phyloP scores from a whole-genome alignment of 2,888 invertebrate species.

The Empis livida region DNA sequence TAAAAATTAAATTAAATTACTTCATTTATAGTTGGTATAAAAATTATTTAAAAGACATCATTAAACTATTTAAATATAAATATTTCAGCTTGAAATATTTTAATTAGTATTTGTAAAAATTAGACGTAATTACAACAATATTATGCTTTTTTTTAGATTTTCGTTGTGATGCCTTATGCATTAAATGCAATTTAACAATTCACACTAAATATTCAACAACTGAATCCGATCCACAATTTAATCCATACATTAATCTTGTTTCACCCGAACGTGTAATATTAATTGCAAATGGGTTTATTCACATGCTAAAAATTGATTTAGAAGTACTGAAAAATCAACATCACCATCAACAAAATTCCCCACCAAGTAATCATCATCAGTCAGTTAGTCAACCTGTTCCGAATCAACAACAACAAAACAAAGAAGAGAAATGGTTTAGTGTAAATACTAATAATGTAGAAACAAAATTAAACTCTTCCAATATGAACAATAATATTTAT shows the following conservation, averaged over 20 bases:
- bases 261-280: constrained; percentile 64
- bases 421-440: background rate
- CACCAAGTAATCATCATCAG: background rate
- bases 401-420: background rate
- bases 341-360: constrained; percentile 7
- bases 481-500: background rate
- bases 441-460: no score
- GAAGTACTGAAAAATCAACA: constrained; percentile 30
- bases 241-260: constrained; percentile 53
- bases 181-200: constrained; percentile 80
- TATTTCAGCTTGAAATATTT: no score
- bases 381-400: background rate
- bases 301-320: constrained; percentile 56
- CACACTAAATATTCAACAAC: constrained; percentile 86
- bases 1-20: no score
- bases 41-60: no score
- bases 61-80: no score
- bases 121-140: no score
- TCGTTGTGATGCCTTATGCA: constrained; percentile 58
- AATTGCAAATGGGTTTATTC: constrained; percentile 74
- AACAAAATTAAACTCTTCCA: background rate
- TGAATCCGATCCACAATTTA: constrained; percentile 69
- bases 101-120: no score
- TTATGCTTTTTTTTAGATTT: constrained; percentile 33
- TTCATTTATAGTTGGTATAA: no score